Evolutionary conservation across 2,113 vertebrate species (phyloP).

Genomic region (Eolophus roseicapilla): DNA sequence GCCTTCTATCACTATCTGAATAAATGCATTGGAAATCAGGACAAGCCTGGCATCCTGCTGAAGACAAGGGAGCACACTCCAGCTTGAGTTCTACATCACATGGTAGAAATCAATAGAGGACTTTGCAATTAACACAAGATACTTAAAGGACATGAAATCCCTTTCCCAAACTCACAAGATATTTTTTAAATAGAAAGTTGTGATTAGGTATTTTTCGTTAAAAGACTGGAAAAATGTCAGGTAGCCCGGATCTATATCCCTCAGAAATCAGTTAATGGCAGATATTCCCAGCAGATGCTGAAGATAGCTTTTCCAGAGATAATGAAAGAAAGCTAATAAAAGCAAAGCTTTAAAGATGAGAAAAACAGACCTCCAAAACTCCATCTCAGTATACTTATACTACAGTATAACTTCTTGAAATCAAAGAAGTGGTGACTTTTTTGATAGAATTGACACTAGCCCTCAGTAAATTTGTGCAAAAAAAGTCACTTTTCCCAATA

Average conservation of each 20-base stretch:
- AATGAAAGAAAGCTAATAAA: slow-evolving; percentile 2
- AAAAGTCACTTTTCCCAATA: background rate
- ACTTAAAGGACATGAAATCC: background rate
- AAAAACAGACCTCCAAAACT: background rate
- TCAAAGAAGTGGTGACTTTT: background rate
- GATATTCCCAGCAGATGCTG: background rate
- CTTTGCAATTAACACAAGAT: background rate
- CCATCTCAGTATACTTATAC: background rate
- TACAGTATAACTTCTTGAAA: background rate
- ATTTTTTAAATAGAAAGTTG: background rate
- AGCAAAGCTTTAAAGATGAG: background rate
- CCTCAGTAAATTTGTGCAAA: background rate
- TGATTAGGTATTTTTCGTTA: background rate
- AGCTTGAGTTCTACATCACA: background rate
- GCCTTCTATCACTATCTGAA: background rate
- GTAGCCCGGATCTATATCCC: background rate
- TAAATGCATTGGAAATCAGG: background rate
- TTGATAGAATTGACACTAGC: background rate
- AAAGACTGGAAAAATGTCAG: background rate
- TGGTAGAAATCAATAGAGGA: background rate
- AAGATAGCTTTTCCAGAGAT: background rate
- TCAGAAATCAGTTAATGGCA: background rate
- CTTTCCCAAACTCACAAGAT: background rate
- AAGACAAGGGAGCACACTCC: background rate
- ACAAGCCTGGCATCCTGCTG: background rate